Percentiles rank a stretch among this genome's conserved stretches.
phyloP scores from a whole-genome alignment of 2,888 invertebrate species.

The Oasisia sp. region DNA sequence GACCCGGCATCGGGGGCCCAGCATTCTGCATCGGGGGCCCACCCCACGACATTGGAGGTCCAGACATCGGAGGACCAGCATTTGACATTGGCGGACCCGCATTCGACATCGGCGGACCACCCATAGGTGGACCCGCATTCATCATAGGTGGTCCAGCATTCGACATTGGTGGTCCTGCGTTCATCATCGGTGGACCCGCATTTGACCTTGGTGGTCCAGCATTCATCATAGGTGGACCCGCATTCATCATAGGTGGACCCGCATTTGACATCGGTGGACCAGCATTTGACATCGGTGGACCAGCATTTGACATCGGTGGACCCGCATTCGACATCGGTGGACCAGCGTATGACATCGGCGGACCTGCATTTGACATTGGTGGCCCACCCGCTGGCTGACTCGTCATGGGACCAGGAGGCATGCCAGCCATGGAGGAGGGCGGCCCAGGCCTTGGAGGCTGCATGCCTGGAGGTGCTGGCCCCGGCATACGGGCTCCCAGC shows the following conservation, averaged over 20 bases:
- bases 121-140: neutral
- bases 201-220: neutral
- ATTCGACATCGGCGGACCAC: neutral
- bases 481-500: neutral
- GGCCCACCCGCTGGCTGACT: neutral
- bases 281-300: neutral
- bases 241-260: slow-evolving; percentile 25
- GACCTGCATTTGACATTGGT: neutral
- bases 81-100: neutral
- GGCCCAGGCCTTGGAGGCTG: neutral
- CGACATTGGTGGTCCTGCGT: neutral
- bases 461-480: neutral
- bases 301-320: neutral
- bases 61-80: neutral
- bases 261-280: slow-evolving; percentile 26
- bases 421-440: neutral
- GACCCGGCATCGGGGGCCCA: neutral
- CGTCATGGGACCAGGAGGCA: slow-evolving; percentile 19
- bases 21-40: neutral
- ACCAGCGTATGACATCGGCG: neutral
- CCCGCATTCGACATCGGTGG: neutral
- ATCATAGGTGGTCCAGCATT: neutral
- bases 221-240: neutral
- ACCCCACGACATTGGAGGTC: slow-evolving; percentile 23
- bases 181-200: neutral